A percentile compares a stretch with the other conserved stretches of the same genome.
Evolutionary conservation across 2,888 invertebrate genomes (phyloP).

Genomic region (Ormyrus pomaceus): DNA sequence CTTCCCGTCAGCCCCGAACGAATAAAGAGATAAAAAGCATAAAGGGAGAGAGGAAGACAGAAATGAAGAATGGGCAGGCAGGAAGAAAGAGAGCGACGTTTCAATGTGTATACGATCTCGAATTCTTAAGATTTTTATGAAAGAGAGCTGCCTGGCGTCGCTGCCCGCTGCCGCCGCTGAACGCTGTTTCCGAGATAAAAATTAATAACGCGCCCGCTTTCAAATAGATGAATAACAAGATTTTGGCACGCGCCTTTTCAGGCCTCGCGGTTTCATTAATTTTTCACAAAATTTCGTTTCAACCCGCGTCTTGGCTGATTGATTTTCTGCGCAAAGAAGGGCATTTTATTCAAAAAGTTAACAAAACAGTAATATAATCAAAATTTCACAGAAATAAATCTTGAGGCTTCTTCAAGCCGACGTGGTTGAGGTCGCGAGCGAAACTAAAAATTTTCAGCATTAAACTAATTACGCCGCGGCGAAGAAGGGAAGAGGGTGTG

Average conservation of each 20-base stretch:
- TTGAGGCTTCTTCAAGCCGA: too few relatives aligned
- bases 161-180: too few relatives aligned
- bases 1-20: background rate
- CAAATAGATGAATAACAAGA: too few relatives aligned
- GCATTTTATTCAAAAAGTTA: too few relatives aligned
- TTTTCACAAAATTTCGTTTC: too few relatives aligned
- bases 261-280: too few relatives aligned
- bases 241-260: too few relatives aligned
- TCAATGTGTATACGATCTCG: constrained; percentile 3
- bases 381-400: too few relatives aligned
- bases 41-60: background rate
- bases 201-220: constrained; percentile 5
- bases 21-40: constrained; percentile 42
- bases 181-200: constrained; percentile 25
- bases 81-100: constrained; percentile 30
- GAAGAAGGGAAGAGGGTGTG: background rate
- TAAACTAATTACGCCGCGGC: background rate
- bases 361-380: too few relatives aligned
- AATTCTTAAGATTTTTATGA: constrained; percentile 20
- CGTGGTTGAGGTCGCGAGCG: too few relatives aligned
- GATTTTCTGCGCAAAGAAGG: too few relatives aligned
- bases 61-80: constrained; percentile 26
- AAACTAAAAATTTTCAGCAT: background rate
- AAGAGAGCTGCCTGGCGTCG: background rate
- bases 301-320: too few relatives aligned